phyloP scores from a whole-genome alignment of 2,888 invertebrate genomes.

The Minunthozetes semirufus region DNA sequence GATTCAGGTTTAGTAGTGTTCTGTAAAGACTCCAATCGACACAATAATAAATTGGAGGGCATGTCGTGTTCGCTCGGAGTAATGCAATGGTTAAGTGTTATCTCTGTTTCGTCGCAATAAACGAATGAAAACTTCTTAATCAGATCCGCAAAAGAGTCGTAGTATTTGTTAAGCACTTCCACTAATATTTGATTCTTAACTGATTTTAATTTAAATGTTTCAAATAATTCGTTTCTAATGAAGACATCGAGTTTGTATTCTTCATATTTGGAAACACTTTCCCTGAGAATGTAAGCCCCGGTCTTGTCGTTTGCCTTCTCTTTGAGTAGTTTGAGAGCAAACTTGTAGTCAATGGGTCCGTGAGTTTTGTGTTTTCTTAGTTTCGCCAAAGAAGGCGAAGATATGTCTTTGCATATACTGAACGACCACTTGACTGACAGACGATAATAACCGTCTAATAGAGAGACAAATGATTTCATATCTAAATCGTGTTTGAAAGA shows the following conservation, averaged over 20 bases:
- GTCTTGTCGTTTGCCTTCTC: slow-evolving; percentile 66
- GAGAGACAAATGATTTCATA: slow-evolving; percentile 46
- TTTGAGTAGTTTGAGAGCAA: slow-evolving; percentile 73
- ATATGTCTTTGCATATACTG: slow-evolving; percentile 73
- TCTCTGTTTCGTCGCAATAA: neutral
- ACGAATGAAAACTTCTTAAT: slow-evolving; percentile 11
- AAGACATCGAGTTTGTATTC: slow-evolving; percentile 75
- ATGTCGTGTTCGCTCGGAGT: slow-evolving; percentile 34
- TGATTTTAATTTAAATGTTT: neutral
- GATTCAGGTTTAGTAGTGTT: neutral
- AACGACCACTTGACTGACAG: slow-evolving; percentile 82
- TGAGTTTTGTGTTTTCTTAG: slow-evolving; percentile 71
- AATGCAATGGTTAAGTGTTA: neutral
- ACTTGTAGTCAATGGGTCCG: slow-evolving; percentile 66
- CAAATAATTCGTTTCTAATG: slow-evolving; percentile 55
- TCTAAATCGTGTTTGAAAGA: slow-evolving; percentile 22
- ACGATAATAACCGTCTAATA: slow-evolving; percentile 78
- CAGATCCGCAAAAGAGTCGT: neutral
- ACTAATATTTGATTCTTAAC: neutral
- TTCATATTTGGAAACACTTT: slow-evolving; percentile 71
- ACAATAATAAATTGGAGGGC: slow-evolving; percentile 29
- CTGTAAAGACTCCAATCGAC: neutral
- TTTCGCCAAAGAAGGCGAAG: slow-evolving; percentile 68
- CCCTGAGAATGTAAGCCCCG: slow-evolving; percentile 73
- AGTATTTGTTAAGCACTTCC: neutral